A percentile compares a stretch with the other conserved stretches of the same genome.
Evolutionary conservation across 2,797 vertebrate genomes (phyloP).

Genomic region (Sebastes oblongus): DNA sequence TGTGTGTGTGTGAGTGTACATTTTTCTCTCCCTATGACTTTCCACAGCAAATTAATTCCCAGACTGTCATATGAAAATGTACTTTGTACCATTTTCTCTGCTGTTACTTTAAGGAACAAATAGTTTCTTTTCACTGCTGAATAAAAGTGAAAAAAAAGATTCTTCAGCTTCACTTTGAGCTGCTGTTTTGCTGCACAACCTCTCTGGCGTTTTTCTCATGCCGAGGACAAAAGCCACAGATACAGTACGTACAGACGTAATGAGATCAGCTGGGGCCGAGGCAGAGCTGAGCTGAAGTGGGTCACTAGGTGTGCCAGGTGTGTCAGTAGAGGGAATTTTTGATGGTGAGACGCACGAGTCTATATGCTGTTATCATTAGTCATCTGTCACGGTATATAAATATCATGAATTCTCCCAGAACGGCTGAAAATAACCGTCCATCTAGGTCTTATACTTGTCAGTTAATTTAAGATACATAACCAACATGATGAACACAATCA

Average conservation of each 20-base stretch:
- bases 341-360: not conserved
- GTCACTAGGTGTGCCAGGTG: slow-evolving; percentile 52
- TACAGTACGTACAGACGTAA: slow-evolving; percentile 1
- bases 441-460: not conserved
- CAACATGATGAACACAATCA: not conserved
- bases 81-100: slow-evolving; percentile 5
- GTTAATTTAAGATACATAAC: not conserved
- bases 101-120: slow-evolving; percentile 1
- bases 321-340: slow-evolving; percentile 22
- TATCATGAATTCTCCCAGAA: not conserved
- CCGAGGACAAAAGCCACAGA: slow-evolving; percentile 2
- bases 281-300: slow-evolving; percentile 37
- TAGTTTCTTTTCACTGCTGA: not conserved
- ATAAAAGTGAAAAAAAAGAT: not conserved
- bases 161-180: slow-evolving; percentile 12
- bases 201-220: not conserved
- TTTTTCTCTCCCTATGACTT: slow-evolving; percentile 23
- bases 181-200: slow-evolving; percentile 3
- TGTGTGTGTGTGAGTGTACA: slow-evolving; percentile 37
- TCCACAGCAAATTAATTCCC: slow-evolving; percentile 32
- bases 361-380: not conserved
- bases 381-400: not conserved
- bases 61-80: slow-evolving; percentile 7
- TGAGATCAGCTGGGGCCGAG: slow-evolving; percentile 19
- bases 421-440: not conserved